Conservation (phyloP, 23 tunicate species). For the Botrylloides violaceus region DNA sequence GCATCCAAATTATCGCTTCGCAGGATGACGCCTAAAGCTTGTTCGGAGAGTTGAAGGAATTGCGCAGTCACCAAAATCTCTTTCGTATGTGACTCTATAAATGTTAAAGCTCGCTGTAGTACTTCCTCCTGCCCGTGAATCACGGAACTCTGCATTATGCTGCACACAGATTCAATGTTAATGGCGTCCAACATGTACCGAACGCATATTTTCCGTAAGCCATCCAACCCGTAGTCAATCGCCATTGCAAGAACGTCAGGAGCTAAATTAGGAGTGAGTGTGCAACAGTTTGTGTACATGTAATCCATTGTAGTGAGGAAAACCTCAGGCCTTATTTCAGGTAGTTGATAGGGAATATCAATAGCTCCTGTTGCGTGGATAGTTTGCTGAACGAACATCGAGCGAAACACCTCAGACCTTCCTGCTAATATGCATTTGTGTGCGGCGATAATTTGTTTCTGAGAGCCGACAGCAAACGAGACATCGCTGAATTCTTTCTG, state of each 20-base stretch:
- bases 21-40: slow-evolving; percentile 56
- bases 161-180: slow-evolving; percentile 61
- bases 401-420: slow-evolving; percentile 68
- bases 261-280: slow-evolving; percentile 75
- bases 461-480: slow-evolving; percentile 63
- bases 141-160: slow-evolving; percentile 66
- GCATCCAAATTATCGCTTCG: slow-evolving; percentile 77
- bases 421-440: slow-evolving; percentile 79
- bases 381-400: slow-evolving; percentile 74
- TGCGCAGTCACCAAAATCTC: slow-evolving; percentile 44
- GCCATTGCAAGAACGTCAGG: slow-evolving; percentile 74
- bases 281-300: slow-evolving; percentile 96
- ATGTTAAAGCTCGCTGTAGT: slow-evolving; percentile 58
- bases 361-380: slow-evolving; percentile 49
- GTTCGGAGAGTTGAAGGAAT: slow-evolving; percentile 61
- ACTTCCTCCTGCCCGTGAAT: slow-evolving; percentile 68
- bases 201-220: slow-evolving; percentile 46
- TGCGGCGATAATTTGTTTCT: slow-evolving; percentile 59
- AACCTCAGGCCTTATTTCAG: slow-evolving; percentile 73
- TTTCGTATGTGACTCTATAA: slow-evolving; percentile 38
- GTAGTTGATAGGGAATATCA: slow-evolving; percentile 56
- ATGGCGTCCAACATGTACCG: slow-evolving; percentile 65
- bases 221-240: slow-evolving; percentile 82
- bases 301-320: slow-evolving; percentile 88
- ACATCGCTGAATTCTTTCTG: slow-evolving; percentile 85